These are phyloP conservation scores for Hemithea aestivaria DNA, from an alignment of 2,888 invertebrate species.

Conservation along the genomic window DNA sequence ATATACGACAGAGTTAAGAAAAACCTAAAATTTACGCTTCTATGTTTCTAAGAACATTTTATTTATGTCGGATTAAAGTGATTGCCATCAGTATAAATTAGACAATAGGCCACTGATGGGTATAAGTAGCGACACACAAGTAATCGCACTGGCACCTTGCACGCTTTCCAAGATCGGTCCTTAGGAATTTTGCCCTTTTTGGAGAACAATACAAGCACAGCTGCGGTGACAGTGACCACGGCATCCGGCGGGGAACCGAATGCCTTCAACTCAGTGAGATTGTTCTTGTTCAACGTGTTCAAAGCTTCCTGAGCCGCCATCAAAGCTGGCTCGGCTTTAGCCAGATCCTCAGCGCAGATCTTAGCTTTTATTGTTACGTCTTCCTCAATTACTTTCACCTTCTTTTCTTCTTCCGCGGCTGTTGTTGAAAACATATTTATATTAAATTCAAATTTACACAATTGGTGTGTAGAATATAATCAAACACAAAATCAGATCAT, in stretches of 20 bases:
- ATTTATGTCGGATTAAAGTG: no score
- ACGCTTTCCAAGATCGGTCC: constrained; percentile 95
- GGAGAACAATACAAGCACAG: constrained; percentile 92
- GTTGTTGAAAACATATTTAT: no score
- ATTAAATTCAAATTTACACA: no score
- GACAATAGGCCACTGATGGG: no score
- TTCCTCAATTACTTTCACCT: constrained; percentile 93
- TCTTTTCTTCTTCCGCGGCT: constrained; percentile 91
- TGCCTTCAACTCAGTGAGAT: constrained; percentile 95
- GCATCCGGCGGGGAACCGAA: constrained; percentile 95
- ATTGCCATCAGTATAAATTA: no score
- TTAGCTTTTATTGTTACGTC: constrained; percentile 91
- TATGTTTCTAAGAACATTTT: no score
- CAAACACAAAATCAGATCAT: no score
- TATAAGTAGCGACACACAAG: no score
- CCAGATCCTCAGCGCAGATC: constrained; percentile 93
- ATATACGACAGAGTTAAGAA: no score
- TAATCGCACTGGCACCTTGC: constrained; percentile 85
- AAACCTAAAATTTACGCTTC: no score
- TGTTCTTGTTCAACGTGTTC: constrained; percentile 95
- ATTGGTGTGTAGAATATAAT: no score
- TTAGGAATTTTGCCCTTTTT: constrained; percentile 91
- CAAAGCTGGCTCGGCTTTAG: constrained; percentile 94
- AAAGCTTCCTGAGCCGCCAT: constrained; percentile 93
- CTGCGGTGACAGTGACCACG: constrained; percentile 91